Evolutionary conservation across 2,888 invertebrate species (phyloP), one percentile per base, ranked within the genome.

Genomic region (Limulus polyphemus): DNA sequence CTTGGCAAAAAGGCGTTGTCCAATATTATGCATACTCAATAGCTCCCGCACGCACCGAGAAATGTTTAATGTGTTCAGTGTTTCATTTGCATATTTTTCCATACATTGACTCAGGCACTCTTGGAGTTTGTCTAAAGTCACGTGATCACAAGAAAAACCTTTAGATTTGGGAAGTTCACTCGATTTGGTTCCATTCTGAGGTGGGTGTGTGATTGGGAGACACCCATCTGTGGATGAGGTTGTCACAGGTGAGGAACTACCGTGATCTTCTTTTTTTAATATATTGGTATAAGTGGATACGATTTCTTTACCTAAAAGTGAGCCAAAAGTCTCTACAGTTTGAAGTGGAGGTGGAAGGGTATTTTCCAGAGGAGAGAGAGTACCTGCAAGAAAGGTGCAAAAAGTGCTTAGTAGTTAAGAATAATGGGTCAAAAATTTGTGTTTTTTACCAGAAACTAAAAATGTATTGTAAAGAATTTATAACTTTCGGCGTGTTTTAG

Each of bases 1-100:
- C 77, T 98, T 98, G 72, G 99, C 99, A 79, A 99, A 99, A 72
- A 99, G 81, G 66, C 99, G 83, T 80, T 99, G 99, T 4, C 99
- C 99, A 72, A 99, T 98, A 78, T 99, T 97, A 80, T 98, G 94
- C 70, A 94, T 90, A 67, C 93, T 94, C 49, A 98, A 81, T 61
- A 98, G 79, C 74, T 98, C 97, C 13, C 97, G 82, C 11, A 98
- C 95, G 67, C 91, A 83, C 69, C 95, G 83, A 62, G 95, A 89
- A 73, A 97, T 78, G 78, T 91, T 89, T 62, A 94, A 80, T n/a
- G 97, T 97, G 78, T 97, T 97, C 69, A 97, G 81, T 72, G 90
- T 89, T 73, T 91, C 92, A 70, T 89, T 88, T 62, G 92, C 91
- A 77, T 91, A 92, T 77, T 92, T 92, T 81, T 93, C 93, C 86